phyloP scores from a whole-genome alignment of 2,888 invertebrate genomes.

The Scaptomyza polygonia region DNA sequence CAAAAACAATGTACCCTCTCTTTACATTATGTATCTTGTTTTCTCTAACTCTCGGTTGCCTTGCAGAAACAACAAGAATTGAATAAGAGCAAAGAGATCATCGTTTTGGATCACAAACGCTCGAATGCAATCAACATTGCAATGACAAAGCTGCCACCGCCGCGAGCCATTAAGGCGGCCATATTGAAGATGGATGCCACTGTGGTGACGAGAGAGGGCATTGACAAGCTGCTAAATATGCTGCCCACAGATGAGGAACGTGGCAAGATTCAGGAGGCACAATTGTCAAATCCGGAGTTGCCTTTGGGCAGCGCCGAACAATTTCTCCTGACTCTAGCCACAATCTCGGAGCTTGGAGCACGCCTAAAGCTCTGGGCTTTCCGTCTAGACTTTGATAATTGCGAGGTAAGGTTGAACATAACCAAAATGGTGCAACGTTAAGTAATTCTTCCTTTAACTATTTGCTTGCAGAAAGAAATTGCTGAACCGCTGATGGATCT shows the following conservation, averaged over 20 bases:
- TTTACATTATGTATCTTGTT: not conserved
- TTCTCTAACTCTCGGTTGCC: constrained; percentile 11
- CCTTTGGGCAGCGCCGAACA: constrained; percentile 96
- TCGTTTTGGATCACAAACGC: constrained; percentile 97
- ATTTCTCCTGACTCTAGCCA: constrained; percentile 97
- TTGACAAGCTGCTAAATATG: constrained; percentile 98
- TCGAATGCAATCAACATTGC: constrained; percentile 99
- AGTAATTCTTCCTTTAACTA: constrained; percentile 11
- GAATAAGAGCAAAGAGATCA: constrained; percentile 94
- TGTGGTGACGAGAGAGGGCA: constrained; percentile 98
- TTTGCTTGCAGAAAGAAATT: constrained; percentile 91
- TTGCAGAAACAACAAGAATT: constrained; percentile 92
- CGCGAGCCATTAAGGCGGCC: constrained; percentile 99
- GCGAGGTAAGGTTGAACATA: constrained; percentile 88
- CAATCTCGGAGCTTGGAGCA: constrained; percentile 97
- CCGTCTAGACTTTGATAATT: constrained; percentile 98
- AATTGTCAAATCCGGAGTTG: constrained; percentile 83
- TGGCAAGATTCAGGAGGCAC: constrained; percentile 97
- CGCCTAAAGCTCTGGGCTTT: constrained; percentile 98
- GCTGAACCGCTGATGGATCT: constrained; percentile 99
- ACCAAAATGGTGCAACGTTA: too few species aligned
- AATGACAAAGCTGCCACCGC: constrained; percentile 98
- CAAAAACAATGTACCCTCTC: constrained; percentile 6
- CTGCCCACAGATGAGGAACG: constrained; percentile 98
- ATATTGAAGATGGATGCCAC: constrained; percentile 99